Evolutionary conservation across 2,797 vertebrate genomes (phyloP), one percentile per base, ranked within the genome.

Genomic region (Scolopax rusticola): DNA sequence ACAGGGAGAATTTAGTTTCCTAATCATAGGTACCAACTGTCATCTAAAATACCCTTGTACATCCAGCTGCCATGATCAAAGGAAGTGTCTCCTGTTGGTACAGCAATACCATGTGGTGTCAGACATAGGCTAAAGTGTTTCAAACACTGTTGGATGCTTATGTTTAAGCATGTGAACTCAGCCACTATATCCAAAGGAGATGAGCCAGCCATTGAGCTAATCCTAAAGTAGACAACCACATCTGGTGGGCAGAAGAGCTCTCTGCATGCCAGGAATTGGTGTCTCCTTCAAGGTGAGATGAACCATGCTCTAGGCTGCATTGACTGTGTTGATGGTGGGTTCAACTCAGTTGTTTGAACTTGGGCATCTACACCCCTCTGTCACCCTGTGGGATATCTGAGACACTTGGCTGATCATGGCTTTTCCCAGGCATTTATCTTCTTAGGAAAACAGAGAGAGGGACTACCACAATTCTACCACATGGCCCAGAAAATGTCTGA

Each of bases 231-330:
- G 45, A 68, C n/a, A 54, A 47, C 10, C 3, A 11, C 16, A 43
- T 18, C 18, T 71, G 54, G 33, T 40, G 0, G 2, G 53, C 51
- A 40, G 40, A 47, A 24, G 6, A 60, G 45, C 28, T 57, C 43
- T 80, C n/a, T 12, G 10, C 0, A 0, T 24, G 57, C 27, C 57
- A 33, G 36, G 18, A 6, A 9, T 20, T 1, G 1, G 32, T 11
- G 3, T 15, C 16, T n/a, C 36, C 24, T 69, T n/a, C 0, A 60
- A 33, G 23, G 36, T 30, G 54, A 69, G 54, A 18, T 21, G 25
- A 48, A 82, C 19, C 15, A 2, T 0, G 0, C 18, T 61, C 9
- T 15, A 28, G 15, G 41, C 19, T 75, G 30, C 25, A 43, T 1
- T 12, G 28, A 15, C n/a, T 68, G 25, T 68, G 28, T 21, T 60